A percentile compares a stretch with the other conserved stretches of the same genome.
phyloP scores from a whole-genome alignment of 2,888 invertebrate genomes.

The Lepetodrilus schrolli region DNA sequence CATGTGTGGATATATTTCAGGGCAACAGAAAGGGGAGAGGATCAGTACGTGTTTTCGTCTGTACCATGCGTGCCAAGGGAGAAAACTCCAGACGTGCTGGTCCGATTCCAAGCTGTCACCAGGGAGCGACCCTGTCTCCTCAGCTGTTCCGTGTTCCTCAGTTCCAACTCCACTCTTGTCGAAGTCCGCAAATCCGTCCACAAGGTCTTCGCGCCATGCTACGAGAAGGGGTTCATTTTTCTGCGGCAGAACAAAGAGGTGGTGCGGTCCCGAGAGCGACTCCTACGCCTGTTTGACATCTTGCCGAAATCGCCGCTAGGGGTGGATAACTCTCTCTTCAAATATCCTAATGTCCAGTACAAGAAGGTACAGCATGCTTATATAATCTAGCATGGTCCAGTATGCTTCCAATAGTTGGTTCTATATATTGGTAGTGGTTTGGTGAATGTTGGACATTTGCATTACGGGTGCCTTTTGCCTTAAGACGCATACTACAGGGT shows the following conservation, averaged over 20 bases:
- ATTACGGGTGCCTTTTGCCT: no score
- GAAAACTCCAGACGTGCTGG: conserved; percentile 41
- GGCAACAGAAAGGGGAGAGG: conserved; percentile 22
- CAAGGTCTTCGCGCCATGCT: conserved; percentile 36
- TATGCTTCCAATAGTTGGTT: no score
- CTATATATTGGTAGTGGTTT: no score
- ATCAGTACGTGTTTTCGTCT: conserved; percentile 44
- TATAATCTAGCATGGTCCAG: no score
- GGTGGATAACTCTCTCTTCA: conserved; percentile 36
- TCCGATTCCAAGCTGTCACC: conserved; percentile 46
- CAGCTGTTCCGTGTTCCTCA: conserved; percentile 39
- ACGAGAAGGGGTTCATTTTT: conserved; percentile 49
- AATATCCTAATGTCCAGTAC: conserved; percentile 47
- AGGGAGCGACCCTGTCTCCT: conserved; percentile 39
- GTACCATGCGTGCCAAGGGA: conserved; percentile 45
- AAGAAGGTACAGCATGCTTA: no score
- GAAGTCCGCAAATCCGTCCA: conserved; percentile 39
- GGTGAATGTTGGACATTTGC: neutral
- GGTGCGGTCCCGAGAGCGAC: conserved; percentile 39
- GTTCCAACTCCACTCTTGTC: conserved; percentile 40
- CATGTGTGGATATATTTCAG: no score
- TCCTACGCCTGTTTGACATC: conserved; percentile 45
- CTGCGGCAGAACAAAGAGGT: conserved; percentile 44
- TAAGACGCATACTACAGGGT: no score
- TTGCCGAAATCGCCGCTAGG: conserved; percentile 42